Percentiles rank a stretch among this genome's conserved stretches.
These are phyloP conservation scores for Pseudomyrmex dendroicus DNA, from an alignment of 1,140 invertebrate species.

Conservation along the genomic window DNA sequence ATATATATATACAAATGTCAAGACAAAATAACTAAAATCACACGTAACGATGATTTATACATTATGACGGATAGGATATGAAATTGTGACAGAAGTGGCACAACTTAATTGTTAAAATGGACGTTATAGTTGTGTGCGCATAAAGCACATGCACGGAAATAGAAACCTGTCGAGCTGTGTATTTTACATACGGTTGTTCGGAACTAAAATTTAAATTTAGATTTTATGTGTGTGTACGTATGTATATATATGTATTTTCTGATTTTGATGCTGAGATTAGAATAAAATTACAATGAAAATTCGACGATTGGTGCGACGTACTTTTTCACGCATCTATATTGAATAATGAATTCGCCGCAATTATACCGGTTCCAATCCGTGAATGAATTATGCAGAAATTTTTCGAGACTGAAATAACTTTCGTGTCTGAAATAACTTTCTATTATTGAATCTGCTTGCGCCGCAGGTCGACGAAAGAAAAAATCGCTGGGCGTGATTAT, in stretches of 20 bases:
- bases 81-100: no score
- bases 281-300: conserved; percentile 9
- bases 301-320: not conserved
- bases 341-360: conserved; percentile 11
- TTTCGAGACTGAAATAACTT: conserved; percentile 45
- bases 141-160: not conserved
- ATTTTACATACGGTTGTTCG: not conserved
- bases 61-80: no score
- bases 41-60: no score
- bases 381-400: conserved; percentile 37
- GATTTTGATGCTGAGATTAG: not conserved
- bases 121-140: not conserved
- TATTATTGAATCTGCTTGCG: not conserved
- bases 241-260: not conserved
- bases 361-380: not conserved
- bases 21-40: no score
- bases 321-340: conserved; percentile 1
- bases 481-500: conserved; percentile 7
- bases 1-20: no score
- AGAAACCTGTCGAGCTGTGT: not conserved
- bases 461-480: conserved; percentile 32
- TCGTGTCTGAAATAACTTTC: conserved; percentile 27
- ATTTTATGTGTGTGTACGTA: not conserved
- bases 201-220: not conserved
- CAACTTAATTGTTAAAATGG: not conserved